These are phyloP conservation scores for Chiloscyllium plagiosum DNA, from an alignment of 2,113 vertebrate species.

Conservation along the genomic window DNA sequence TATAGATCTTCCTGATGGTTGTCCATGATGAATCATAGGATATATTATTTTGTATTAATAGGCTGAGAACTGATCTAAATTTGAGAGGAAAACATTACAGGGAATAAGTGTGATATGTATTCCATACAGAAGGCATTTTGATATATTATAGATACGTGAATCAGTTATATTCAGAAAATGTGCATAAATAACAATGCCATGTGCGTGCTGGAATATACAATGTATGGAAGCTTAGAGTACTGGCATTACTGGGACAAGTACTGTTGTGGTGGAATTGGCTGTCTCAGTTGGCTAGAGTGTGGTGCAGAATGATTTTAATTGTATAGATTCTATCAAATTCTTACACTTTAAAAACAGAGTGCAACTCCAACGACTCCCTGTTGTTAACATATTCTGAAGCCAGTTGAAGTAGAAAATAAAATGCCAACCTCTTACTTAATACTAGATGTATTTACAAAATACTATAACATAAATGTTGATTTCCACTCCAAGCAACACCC, in stretches of 20 bases:
- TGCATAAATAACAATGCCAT: background rate
- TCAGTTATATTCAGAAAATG: background rate
- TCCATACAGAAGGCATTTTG: background rate
- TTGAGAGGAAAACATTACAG: background rate
- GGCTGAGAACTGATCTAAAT: background rate
- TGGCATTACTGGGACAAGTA: background rate
- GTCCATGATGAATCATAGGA: background rate
- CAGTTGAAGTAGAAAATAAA: background rate
- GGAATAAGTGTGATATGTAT: background rate
- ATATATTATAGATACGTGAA: background rate
- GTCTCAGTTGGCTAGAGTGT: background rate
- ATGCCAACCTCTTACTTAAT: background rate
- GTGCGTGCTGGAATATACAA: background rate
- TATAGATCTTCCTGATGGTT: background rate
- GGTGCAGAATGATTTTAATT: background rate
- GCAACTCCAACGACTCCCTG: too few relatives aligned
- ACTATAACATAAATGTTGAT: background rate
- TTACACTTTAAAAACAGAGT: too few relatives aligned
- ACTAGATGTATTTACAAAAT: background rate
- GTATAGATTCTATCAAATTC: background rate
- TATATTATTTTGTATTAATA: background rate
- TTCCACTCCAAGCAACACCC: background rate
- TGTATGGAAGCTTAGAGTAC: background rate
- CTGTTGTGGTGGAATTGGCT: background rate
- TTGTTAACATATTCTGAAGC: background rate